phyloP scores from a whole-genome alignment of 2,888 invertebrate genomes.

The Drosophila flavopinicola region DNA sequence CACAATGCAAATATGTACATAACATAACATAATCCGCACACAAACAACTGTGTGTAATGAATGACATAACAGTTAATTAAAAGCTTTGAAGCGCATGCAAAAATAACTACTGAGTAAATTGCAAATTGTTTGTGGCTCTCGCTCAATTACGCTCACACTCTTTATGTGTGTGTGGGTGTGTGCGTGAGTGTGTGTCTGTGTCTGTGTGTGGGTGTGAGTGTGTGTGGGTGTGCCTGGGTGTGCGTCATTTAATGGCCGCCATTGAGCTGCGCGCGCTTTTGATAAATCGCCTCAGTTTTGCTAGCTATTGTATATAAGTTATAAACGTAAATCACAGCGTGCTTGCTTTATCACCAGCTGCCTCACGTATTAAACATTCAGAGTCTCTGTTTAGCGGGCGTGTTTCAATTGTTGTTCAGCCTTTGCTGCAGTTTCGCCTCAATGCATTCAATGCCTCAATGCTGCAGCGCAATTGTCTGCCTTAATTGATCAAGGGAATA shows the following conservation, averaged over 20 bases:
- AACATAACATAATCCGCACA: slow-evolving; percentile 1
- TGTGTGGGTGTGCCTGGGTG: slow-evolving; percentile 6
- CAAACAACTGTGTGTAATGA: slow-evolving; percentile 12
- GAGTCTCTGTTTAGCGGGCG: neutral
- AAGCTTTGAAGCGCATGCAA: slow-evolving; percentile 25
- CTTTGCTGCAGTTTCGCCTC: slow-evolving; percentile 39
- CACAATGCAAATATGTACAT: neutral
- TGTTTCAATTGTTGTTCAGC: neutral
- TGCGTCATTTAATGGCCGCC: slow-evolving; percentile 46
- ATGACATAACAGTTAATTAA: slow-evolving; percentile 67
- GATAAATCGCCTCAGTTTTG: slow-evolving; percentile 37
- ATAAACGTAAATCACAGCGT: slow-evolving; percentile 41
- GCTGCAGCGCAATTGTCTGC: slow-evolving; percentile 18
- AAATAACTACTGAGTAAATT: slow-evolving; percentile 1
- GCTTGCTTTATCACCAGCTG: slow-evolving; percentile 53
- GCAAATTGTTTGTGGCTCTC: neutral
- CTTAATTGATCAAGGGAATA: slow-evolving; percentile 46
- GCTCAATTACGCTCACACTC: slow-evolving; percentile 10
- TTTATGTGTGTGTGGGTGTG: neutral
- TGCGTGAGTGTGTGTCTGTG: slow-evolving; percentile 1
- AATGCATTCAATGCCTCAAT: slow-evolving; percentile 57
- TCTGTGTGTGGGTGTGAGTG: slow-evolving; percentile 12
- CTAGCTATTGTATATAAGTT: slow-evolving; percentile 1
- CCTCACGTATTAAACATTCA: slow-evolving; percentile 9
- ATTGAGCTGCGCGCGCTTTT: slow-evolving; percentile 40